Conservation (phyloP, 1,140 invertebrate genomes). For the Drosophila dunni region DNA sequence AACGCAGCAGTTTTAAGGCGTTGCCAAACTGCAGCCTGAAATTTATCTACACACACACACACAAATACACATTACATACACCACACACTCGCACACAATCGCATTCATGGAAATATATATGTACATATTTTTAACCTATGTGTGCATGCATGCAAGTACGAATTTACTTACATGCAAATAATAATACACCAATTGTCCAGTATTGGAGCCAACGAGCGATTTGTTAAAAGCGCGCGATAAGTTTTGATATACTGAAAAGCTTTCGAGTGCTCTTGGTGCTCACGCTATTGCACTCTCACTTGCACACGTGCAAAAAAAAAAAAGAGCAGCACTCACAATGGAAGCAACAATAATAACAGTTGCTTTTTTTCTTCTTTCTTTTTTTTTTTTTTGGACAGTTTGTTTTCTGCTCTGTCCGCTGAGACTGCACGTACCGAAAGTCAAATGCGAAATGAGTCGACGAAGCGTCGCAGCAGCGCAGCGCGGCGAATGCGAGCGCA, state of each 20-base stretch:
- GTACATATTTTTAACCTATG: no score
- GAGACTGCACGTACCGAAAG: constrained; percentile 64
- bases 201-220: constrained; percentile 6
- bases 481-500: constrained; percentile 44
- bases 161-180: constrained; percentile 48
- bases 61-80: neutral
- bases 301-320: constrained; percentile 63
- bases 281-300: constrained; percentile 40
- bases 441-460: constrained; percentile 60
- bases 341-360: constrained; percentile 54
- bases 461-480: constrained; percentile 29
- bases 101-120: no score
- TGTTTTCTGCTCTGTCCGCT: constrained; percentile 26
- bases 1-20: constrained; percentile 32
- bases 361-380: constrained; percentile 18
- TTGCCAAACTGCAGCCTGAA: constrained; percentile 31
- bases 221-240: constrained; percentile 36
- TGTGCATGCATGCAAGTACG: neutral
- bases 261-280: neutral
- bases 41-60: constrained; percentile 11
- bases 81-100: neutral
- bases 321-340: constrained; percentile 41
- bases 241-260: constrained; percentile 16
- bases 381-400: constrained; percentile 19
- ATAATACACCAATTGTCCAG: constrained; percentile 20